These are phyloP conservation scores for Neodiprion pinetum DNA, from an alignment of 1,140 invertebrate genomes.

Conservation along the genomic window DNA sequence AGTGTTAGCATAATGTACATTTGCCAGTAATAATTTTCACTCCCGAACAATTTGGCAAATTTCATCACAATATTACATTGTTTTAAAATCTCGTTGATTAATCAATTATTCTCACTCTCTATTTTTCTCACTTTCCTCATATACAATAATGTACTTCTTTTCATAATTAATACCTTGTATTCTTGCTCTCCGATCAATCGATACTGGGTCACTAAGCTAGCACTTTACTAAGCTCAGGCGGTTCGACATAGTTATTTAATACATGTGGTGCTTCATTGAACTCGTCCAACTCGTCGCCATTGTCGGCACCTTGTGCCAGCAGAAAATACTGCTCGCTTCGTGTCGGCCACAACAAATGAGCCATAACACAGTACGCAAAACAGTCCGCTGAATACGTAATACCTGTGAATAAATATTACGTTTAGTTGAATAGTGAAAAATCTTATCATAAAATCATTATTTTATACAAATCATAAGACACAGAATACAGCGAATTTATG, in stretches of 20 bases:
- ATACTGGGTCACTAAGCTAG: constrained; percentile 46
- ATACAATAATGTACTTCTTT: too few species aligned
- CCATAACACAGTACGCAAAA: constrained; percentile 92
- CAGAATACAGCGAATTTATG: constrained; percentile 6
- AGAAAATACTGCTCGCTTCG: constrained; percentile 89
- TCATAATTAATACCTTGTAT: too few species aligned
- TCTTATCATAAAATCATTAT: constrained; percentile 13
- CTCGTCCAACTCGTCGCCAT: constrained; percentile 86
- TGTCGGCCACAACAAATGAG: constrained; percentile 92
- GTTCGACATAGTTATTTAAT: constrained; percentile 69
- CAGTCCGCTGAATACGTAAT: constrained; percentile 95
- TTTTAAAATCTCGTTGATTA: constrained; percentile 15
- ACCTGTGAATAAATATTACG: constrained; percentile 64
- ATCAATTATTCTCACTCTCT: constrained; percentile 14
- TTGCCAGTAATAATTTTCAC: too few species aligned
- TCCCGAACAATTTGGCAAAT: constrained; percentile 48
- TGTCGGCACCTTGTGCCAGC: constrained; percentile 73
- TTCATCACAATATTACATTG: constrained; percentile 41
- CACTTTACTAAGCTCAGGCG: constrained; percentile 58
- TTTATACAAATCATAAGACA: constrained; percentile 23
- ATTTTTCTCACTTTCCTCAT: constrained; percentile 8
- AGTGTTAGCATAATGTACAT: constrained; percentile 3
- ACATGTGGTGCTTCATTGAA: constrained; percentile 92
- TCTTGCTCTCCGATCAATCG: not conserved
- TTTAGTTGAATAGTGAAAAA: constrained; percentile 6